A percentile compares a stretch with the other conserved stretches of the same genome.
phyloP scores from a whole-genome alignment of 2,113 vertebrate species.

The Corydoras sp. region DNA sequence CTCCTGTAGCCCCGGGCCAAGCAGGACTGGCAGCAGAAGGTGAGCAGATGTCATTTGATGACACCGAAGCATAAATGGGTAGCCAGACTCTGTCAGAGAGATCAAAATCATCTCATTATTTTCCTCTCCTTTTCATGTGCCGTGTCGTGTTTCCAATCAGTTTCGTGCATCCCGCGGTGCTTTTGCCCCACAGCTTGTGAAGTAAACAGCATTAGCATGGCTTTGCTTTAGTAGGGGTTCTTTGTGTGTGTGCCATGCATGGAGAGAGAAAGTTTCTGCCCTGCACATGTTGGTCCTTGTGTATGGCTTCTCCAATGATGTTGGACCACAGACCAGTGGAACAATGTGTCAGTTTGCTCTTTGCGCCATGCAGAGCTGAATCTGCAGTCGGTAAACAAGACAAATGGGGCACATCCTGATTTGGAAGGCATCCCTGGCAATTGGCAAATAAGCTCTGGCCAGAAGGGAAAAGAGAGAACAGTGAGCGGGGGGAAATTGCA shows the following conservation, averaged over 20 bases:
- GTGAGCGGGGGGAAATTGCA: not conserved
- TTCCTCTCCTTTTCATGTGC: conserved; percentile 39
- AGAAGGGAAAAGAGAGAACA: conserved; percentile 1
- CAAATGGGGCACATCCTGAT: conserved; percentile 45
- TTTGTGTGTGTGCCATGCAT: not conserved
- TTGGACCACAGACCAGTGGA: conserved; percentile 34
- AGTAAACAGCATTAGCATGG: conserved; percentile 35
- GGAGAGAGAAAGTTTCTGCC: conserved; percentile 15
- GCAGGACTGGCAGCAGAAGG: conserved; percentile 35
- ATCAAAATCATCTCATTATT: conserved; percentile 45
- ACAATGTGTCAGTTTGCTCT: conserved; percentile 31
- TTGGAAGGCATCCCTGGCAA: conserved; percentile 36
- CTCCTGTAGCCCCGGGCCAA: conserved; percentile 30
- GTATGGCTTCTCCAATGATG: conserved; percentile 4
- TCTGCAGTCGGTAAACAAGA: conserved; percentile 49
- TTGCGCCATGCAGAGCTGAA: conserved; percentile 37
- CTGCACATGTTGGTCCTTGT: not conserved
- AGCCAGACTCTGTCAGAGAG: conserved; percentile 33
- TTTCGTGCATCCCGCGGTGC: conserved; percentile 14
- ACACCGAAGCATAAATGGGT: conserved; percentile 28
- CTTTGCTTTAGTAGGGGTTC: conserved; percentile 17
- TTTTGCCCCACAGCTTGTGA: conserved; percentile 6
- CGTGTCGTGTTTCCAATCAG: conserved; percentile 36
- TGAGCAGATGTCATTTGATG: conserved; percentile 46
- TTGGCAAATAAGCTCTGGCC: conserved; percentile 23